Evolutionary conservation across 2,888 invertebrate species (phyloP).

Genomic region (Nephrocerus scutellatus): DNA sequence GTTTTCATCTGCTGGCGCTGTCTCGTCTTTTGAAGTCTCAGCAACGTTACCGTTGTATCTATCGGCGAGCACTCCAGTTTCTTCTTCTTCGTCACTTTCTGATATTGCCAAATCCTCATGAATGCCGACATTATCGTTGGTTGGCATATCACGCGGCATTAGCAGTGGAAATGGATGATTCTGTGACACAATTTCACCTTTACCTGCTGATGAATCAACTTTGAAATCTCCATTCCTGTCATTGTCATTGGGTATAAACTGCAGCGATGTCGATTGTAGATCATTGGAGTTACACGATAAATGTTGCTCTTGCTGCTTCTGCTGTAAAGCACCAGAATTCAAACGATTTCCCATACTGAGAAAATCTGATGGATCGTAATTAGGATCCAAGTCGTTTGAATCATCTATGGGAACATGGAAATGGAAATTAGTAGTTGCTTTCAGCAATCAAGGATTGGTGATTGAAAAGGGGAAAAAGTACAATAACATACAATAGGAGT

Average conservation of each 20-base stretch:
- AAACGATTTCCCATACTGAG: constrained; percentile 52
- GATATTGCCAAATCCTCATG: constrained; percentile 70
- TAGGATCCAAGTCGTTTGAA: constrained; percentile 69
- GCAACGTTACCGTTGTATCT: constrained; percentile 23
- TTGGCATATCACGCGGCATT: constrained; percentile 29
- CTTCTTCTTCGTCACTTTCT: constrained; percentile 61
- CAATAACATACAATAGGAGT: too few relatives aligned
- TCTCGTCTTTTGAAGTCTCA: constrained; percentile 15
- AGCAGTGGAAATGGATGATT: constrained; percentile 22
- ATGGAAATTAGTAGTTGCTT: too few relatives aligned
- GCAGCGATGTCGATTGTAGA: too few relatives aligned
- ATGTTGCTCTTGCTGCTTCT: constrained; percentile 21
- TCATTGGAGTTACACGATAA: too few relatives aligned
- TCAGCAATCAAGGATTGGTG: too few relatives aligned
- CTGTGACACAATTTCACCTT: too few relatives aligned
- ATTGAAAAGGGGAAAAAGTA: too few relatives aligned
- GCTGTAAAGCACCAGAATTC: constrained; percentile 19
- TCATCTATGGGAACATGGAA: too few relatives aligned
- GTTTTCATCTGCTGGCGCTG: constrained; percentile 22
- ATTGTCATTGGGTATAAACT: constrained; percentile 31
- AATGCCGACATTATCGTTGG: constrained; percentile 53
- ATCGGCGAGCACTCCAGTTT: constrained; percentile 27
- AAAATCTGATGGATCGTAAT: constrained; percentile 83
- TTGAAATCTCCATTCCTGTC: constrained; percentile 27
- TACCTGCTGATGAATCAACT: constrained; percentile 7